phyloP scores from a whole-genome alignment of 2,797 vertebrate species.

The Calcarius lapponicus region DNA sequence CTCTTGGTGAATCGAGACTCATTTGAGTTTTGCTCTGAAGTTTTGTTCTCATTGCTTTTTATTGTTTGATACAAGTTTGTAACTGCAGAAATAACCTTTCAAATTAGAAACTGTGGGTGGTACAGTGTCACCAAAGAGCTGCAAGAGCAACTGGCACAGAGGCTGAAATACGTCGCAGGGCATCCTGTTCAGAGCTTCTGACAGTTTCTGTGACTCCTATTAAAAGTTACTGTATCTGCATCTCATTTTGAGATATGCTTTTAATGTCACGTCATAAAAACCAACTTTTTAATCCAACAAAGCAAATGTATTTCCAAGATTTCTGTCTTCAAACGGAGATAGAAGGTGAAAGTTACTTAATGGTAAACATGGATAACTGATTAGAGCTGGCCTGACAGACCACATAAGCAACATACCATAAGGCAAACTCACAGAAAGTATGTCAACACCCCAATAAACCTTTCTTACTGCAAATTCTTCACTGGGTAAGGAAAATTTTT shows the following conservation, averaged over 20 bases:
- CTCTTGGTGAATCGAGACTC: background rate
- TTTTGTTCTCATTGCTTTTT: background rate
- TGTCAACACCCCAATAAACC: background rate
- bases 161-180: background rate
- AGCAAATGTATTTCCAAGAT: background rate
- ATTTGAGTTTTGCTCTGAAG: background rate
- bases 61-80: background rate
- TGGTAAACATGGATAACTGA: background rate
- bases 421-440: background rate
- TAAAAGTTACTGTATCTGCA: background rate
- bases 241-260: background rate
- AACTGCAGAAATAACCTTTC: background rate
- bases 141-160: background rate
- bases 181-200: background rate
- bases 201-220: accelerated
- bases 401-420: accelerated
- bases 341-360: background rate
- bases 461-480: background rate
- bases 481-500: background rate
- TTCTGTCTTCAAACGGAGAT: background rate
- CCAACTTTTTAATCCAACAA: background rate
- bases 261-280: background rate
- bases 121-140: background rate
- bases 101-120: background rate
- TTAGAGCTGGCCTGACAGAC: background rate